Percentiles rank a stretch among this genome's conserved stretches.
Conservation (phyloP, 2,797 vertebrate genomes). For the Gymnoscopelus braueri region DNA sequence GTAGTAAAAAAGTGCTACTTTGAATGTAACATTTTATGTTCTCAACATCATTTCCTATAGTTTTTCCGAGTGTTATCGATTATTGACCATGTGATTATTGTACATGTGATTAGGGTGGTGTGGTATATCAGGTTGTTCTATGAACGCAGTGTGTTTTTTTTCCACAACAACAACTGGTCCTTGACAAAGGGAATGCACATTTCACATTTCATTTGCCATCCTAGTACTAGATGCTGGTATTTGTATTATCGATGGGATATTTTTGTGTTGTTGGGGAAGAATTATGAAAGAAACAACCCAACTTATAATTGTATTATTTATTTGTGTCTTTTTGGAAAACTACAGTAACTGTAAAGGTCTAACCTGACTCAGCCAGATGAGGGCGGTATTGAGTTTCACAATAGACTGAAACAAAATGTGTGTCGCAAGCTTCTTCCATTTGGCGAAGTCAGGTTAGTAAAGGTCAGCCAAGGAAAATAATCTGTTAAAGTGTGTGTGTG, state of each 20-base stretch:
- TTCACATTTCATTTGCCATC: conserved; percentile 20
- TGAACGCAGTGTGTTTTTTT: conserved; percentile 17
- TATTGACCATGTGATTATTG: no score
- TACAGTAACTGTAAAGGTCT: conserved; percentile 14
- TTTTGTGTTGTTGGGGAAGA: conserved; percentile 32
- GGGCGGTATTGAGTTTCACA: no score
- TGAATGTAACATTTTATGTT: no score
- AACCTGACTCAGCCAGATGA: no score
- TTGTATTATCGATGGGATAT: conserved; percentile 16
- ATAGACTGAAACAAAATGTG: no score
- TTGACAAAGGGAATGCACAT: neutral
- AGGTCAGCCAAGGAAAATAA: conserved; percentile 50
- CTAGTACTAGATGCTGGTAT: conserved; percentile 10
- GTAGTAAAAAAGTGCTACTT: no score
- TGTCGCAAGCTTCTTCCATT: no score
- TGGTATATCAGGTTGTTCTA: conserved; percentile 48
- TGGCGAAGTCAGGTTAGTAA: no score
- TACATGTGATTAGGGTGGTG: conserved; percentile 52
- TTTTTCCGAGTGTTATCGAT: no score
- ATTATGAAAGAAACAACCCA: conserved; percentile 16
- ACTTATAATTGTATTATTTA: conserved; percentile 28
- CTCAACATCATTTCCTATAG: no score
- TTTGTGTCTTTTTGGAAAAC: conserved; percentile 17
- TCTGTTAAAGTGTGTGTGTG: conserved; percentile 2
- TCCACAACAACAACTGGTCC: conserved; percentile 5